phyloP scores from a whole-genome alignment of 2,888 invertebrate genomes.

The Oscheius myriophilus region DNA sequence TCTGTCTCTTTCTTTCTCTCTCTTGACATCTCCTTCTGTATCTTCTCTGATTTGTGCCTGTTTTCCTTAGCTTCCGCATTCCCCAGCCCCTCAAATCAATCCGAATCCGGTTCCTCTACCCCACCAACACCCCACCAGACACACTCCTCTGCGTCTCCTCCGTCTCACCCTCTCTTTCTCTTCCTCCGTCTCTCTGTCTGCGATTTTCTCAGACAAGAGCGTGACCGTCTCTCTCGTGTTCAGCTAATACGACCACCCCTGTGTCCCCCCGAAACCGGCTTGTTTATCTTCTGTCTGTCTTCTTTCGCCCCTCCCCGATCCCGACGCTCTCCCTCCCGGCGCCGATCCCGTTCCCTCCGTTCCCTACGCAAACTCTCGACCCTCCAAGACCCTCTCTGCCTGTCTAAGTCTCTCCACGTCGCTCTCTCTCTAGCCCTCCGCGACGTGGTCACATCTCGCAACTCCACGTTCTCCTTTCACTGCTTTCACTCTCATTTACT shows the following conservation, averaged over 20 bases:
- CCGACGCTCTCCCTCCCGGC: neutral
- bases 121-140: too few relatives aligned
- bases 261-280: constrained; percentile 24
- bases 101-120: too few relatives aligned
- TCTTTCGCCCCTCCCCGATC: constrained; percentile 18
- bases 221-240: constrained; percentile 25
- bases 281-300: constrained; percentile 25
- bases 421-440: neutral
- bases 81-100: too few relatives aligned
- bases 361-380: constrained; percentile 4
- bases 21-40: too few relatives aligned
- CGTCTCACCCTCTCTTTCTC: neutral
- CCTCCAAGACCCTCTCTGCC: neutral
- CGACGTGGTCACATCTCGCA: too few relatives aligned
- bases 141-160: too few relatives aligned
- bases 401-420: neutral
- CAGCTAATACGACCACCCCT: constrained; percentile 15
- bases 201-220: neutral
- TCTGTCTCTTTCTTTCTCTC: too few relatives aligned
- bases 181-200: neutral
- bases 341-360: constrained; percentile 2
- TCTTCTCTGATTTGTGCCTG: too few relatives aligned
- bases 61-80: too few relatives aligned
- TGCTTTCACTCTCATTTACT: neutral
- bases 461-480: constrained; percentile 6